These are phyloP conservation scores for Gallirallus australis DNA, from an alignment of 2,797 vertebrate species.

Conservation along the genomic window DNA sequence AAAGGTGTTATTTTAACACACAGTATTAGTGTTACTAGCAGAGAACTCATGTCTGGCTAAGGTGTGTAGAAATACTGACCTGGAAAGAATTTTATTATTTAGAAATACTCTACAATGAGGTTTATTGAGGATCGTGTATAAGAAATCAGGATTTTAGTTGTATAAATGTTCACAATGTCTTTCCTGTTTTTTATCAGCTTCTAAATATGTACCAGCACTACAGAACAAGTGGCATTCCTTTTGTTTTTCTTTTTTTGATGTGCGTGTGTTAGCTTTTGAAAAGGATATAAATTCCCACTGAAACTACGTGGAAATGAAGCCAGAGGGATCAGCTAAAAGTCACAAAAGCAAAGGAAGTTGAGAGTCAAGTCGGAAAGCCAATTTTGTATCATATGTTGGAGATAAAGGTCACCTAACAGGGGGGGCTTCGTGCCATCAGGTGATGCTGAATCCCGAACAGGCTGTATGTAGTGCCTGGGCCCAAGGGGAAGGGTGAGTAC, in stretches of 20 bases:
- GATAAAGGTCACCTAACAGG: not conserved
- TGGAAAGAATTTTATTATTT: not conserved
- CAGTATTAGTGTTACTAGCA: not conserved
- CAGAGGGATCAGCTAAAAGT: not conserved
- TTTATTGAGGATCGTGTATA: not conserved
- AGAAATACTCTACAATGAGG: not conserved
- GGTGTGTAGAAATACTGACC: not conserved
- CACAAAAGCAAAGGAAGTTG: slow-evolving; percentile 49
- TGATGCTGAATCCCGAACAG: slow-evolving; percentile 2
- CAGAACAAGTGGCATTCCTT: not conserved
- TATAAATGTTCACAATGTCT: not conserved
- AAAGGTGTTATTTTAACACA: slow-evolving; percentile 1
- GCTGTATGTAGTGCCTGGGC: not conserved
- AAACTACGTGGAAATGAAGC: slow-evolving; percentile 9
- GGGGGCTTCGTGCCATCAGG: not conserved
- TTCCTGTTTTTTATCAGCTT: slow-evolving; percentile 15
- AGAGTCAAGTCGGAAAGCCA: not conserved
- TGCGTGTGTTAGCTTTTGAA: not conserved
- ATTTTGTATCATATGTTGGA: slow-evolving; percentile 2
- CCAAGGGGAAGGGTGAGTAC: not conserved
- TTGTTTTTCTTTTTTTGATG: not conserved
- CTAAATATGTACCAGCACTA: not conserved
- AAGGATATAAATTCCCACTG: not conserved
- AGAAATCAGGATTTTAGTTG: not conserved
- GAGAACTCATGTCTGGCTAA: not conserved